Base-by-base conservation (phyloP, 2,113 vertebrate genomes). In the Piprites chloris region DNA sequence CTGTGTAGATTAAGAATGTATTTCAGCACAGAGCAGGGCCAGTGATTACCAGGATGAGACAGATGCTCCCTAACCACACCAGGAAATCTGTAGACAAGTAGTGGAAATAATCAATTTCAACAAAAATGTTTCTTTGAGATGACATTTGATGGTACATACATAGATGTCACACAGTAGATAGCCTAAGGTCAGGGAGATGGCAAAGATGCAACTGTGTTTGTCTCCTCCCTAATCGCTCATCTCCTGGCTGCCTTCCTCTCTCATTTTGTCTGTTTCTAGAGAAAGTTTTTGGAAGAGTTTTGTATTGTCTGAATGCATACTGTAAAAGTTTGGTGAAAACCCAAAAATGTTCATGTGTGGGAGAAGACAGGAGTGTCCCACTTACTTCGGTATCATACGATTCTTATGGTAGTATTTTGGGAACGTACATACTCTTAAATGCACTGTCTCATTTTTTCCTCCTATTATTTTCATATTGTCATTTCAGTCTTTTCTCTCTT, bases 81-180 rank as follows among this genome's bases (percentile, higher is more conserved):
- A 35, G 56, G 37, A 26, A 85, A 23, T 92, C 52, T 69, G 35
- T 33, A 59, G 53, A 30, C 26, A 56, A 93, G 44, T 35, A 41
- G n/a, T 85, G 49, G 33, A 90, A 92, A 74, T 2, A 0, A 75
- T n/a, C 5, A 14, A n/a, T 92, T 69, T 92, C 39, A 77, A 30
- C 27, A 84, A 27, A 87, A 88, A 41, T 4, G 4, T 56, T 80
- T 74, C 9, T 87, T 62, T 74, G 67, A 49, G 65, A 10, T 39
- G 33, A 35, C 50, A 37, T 87, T 86, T 53, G 0, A 0, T 56
- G 67, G 41, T 44, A 26, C 9, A 3, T n/a, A 32, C 9, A 5
- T 26, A 21, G 33, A 46, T 59, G 53, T 41, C 49, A 61, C 18
- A 32, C 81, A 78, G 18, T 28, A 66, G 30, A 19, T 47, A 77